These are phyloP conservation scores for Netelia virgata DNA, from an alignment of 2,888 invertebrate genomes.

Conservation along the genomic window DNA sequence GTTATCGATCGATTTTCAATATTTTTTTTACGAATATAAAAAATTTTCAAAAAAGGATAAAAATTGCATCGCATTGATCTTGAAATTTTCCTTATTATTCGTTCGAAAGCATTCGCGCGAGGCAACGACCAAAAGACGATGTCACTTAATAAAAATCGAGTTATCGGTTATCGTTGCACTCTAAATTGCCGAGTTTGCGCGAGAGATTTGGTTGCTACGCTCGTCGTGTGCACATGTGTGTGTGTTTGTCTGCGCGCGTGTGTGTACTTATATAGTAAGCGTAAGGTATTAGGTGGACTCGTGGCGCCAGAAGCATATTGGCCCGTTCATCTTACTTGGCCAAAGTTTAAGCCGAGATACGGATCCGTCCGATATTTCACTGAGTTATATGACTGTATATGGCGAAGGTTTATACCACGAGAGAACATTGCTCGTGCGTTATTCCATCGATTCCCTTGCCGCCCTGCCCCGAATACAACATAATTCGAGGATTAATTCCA, in stretches of 20 bases:
- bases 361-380: slow-evolving; percentile 80
- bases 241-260: slow-evolving; percentile 39
- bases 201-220: background rate
- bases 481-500: slow-evolving; percentile 35
- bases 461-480: background rate
- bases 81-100: too few relatives aligned
- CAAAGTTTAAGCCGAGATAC: slow-evolving; percentile 76
- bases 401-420: slow-evolving; percentile 5
- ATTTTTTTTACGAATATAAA: background rate
- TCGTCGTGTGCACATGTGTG: background rate
- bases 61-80: too few relatives aligned
- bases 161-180: slow-evolving; percentile 79
- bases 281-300: slow-evolving; percentile 64
- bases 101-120: background rate
- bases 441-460: slow-evolving; percentile 20
- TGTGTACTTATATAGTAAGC: slow-evolving; percentile 10
- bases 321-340: slow-evolving; percentile 81
- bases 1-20: background rate
- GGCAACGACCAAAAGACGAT: slow-evolving; percentile 4
- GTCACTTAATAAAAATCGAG: slow-evolving; percentile 78
- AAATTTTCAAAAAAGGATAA: too few relatives aligned
- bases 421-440: slow-evolving; percentile 26
- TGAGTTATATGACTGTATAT: slow-evolving; percentile 30
- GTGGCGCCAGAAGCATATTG: slow-evolving; percentile 78
- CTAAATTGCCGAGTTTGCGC: slow-evolving; percentile 80